phyloP scores from a whole-genome alignment of 2,797 vertebrate genomes.

The Galaxias olidus region DNA sequence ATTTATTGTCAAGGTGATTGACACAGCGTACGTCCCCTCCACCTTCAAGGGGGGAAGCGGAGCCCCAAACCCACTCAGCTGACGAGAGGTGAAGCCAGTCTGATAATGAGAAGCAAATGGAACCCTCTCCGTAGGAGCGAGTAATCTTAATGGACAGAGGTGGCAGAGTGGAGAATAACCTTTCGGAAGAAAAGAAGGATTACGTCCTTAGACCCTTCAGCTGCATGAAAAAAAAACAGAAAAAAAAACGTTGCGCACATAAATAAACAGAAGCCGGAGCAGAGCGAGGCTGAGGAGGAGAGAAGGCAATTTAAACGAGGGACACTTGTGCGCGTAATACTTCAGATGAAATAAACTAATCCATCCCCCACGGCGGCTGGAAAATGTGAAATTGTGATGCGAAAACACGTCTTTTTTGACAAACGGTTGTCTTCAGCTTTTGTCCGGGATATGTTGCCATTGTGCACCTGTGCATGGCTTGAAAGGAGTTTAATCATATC shows the following conservation, averaged over 20 bases:
- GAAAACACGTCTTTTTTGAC: constrained; percentile 61
- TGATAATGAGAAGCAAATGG: constrained; percentile 73
- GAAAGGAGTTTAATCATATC: constrained; percentile 58
- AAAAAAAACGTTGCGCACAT: constrained; percentile 63
- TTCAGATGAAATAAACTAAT: constrained; percentile 71
- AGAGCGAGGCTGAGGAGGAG: constrained; percentile 40
- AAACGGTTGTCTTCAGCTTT: constrained; percentile 55
- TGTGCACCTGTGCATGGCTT: constrained; percentile 62
- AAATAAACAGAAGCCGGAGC: constrained; percentile 72
- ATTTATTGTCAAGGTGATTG: constrained; percentile 55
- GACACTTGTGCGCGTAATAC: too few relatives aligned
- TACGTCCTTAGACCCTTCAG: constrained; percentile 73
- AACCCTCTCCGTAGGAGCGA: constrained; percentile 67
- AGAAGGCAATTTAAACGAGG: constrained; percentile 63
- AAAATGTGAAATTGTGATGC: constrained; percentile 73
- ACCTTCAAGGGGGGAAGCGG: constrained; percentile 45
- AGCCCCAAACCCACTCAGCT: constrained; percentile 39
- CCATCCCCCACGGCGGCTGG: constrained; percentile 61
- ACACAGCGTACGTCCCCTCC: constrained; percentile 49
- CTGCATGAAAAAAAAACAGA: constrained; percentile 18
- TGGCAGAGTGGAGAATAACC: constrained; percentile 67
- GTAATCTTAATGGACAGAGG: constrained; percentile 74
- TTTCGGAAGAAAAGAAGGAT: constrained; percentile 78
- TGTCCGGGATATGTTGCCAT: constrained; percentile 51
- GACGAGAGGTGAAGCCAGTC: constrained; percentile 53